Evolutionary conservation across 2,113 vertebrate genomes (phyloP), one percentile per base, ranked within the genome.

Genomic region (Ondatra zibethicus): DNA sequence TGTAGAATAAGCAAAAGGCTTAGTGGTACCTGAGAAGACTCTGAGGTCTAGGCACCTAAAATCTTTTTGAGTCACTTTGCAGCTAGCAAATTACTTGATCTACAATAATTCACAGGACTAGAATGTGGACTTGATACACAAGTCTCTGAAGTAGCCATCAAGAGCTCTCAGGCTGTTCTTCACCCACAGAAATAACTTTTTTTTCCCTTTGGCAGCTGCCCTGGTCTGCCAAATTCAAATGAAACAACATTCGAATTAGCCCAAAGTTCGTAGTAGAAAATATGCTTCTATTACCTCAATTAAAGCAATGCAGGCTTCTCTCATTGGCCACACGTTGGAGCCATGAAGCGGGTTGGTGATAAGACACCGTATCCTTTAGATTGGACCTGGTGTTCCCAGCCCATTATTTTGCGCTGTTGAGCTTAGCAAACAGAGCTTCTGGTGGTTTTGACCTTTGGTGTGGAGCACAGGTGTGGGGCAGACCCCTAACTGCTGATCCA

Each of bases 281-380:
- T 98, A 97, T 89, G 97, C 96, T 97, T 97, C 98, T 98, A 98
- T 98, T 97, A 95, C 95, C 96, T 98, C 98, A 97, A 97, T 98
- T 98, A 98, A 98, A 96, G 96, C 95, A 97, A 97, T 95, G 91
- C 84, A 98, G 89, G 93, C 86, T 96, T 92, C 95, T 97, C 97
- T 84, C 92, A 87, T 66, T 76, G 80, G 85, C 63, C 87, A 81
- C 94, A 92, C 98, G 98, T 90, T 39, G 97, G 95, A 98, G 92
- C 70, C 97, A 90, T 93, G 95, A 90, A 98, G 97, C 96, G 81
- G 97, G 96, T 92, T 96, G 94, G 95, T 93, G 97, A 98, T 97
- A 92, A 97, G 98, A 98, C 76, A 96, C 97, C 95, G 95, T 95
- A 96, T 97, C 91, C 96, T 98, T 98, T 97, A 97, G 98, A 97